Percentiles rank a stretch among this genome's conserved stretches.
These are phyloP conservation scores for Drosophila leontia DNA, from an alignment of 1,140 invertebrate genomes.

Conservation along the genomic window DNA sequence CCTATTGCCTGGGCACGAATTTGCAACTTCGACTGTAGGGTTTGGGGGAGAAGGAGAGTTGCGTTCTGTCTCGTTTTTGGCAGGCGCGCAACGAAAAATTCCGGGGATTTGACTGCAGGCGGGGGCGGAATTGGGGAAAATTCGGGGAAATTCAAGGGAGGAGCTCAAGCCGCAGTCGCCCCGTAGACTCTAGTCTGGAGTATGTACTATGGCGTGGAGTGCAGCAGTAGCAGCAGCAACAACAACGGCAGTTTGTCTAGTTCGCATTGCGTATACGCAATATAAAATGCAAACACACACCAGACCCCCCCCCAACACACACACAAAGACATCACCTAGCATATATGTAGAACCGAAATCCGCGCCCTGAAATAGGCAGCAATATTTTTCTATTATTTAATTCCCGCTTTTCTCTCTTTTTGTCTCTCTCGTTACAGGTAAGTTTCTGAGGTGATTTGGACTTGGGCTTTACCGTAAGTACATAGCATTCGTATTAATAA, in stretches of 20 bases:
- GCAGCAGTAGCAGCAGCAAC: conserved; percentile 12
- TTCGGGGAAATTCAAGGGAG: not conserved
- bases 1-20: conserved; percentile 52
- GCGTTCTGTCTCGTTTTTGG: conserved; percentile 58
- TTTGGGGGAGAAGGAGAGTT: not conserved
- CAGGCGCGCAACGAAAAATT: conserved; percentile 60
- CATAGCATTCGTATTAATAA: conserved; percentile 47
- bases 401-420: conserved; percentile 5
- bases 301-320: not conserved
- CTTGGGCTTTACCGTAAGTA: conserved; percentile 10
- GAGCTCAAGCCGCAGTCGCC: conserved; percentile 53
- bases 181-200: conserved; percentile 44
- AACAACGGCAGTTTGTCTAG: conserved; percentile 37
- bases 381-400: conserved; percentile 59
- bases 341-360: conserved; percentile 14
- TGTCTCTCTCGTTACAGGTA: conserved; percentile 46
- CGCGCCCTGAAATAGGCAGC: conserved; percentile 62
- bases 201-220: conserved; percentile 15
- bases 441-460: conserved; percentile 24
- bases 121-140: conserved; percentile 1
- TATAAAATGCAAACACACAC: conserved; percentile 18
- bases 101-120: conserved; percentile 29
- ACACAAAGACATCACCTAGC: not conserved
- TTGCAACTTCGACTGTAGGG: conserved; percentile 28
- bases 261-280: conserved; percentile 64